Evolutionary conservation across 2,888 invertebrate species (phyloP).

Genomic region (Pocota personata): DNA sequence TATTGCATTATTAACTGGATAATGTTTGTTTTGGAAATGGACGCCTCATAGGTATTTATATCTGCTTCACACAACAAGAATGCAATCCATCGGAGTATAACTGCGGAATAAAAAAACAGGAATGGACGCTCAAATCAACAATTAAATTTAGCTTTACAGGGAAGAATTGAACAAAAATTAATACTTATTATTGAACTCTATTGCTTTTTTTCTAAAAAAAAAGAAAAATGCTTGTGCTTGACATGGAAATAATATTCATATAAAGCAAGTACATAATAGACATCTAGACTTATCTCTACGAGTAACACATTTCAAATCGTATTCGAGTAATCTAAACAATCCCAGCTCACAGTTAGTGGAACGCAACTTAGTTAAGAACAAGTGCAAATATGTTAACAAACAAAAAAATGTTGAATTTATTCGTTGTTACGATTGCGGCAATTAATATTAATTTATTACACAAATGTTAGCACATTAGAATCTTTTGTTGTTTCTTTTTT

Average conservation of each 20-base stretch:
- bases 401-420: conserved; percentile 9
- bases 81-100: too few relatives aligned
- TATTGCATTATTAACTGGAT: too few relatives aligned
- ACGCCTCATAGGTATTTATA: too few relatives aligned
- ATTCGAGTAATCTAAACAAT: neutral
- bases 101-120: neutral
- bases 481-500: neutral
- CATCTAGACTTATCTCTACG: neutral
- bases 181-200: neutral
- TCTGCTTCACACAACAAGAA: too few relatives aligned
- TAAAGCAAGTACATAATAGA: neutral
- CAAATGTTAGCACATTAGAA: conserved; percentile 39
- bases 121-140: neutral
- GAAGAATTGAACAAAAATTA: neutral
- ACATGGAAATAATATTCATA: neutral
- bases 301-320: neutral
- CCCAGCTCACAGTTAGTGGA: neutral
- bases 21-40: too few relatives aligned
- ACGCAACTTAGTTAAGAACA: neutral
- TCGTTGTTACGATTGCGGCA: conserved; percentile 53
- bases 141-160: neutral
- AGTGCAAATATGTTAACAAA: conserved; percentile 3
- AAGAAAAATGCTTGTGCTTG: neutral
- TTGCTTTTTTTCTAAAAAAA: too few relatives aligned
- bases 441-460: conserved; percentile 21